Conservation (phyloP, 1,140 invertebrate species). For the Sminthurides bifidus region DNA sequence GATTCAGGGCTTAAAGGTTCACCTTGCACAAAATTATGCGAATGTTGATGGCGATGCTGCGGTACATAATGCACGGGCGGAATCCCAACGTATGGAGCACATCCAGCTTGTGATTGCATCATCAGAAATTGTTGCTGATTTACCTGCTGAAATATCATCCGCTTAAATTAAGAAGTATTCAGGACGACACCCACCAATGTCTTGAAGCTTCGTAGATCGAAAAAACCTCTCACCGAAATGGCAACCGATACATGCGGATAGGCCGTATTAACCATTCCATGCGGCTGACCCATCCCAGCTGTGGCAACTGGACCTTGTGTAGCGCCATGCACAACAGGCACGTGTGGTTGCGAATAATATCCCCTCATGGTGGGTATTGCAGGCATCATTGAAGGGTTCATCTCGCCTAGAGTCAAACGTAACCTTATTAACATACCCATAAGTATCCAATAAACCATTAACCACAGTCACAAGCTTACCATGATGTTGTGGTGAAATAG, state of each 20-base stretch:
- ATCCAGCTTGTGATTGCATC: slow-evolving; percentile 8
- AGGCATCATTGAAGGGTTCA: slow-evolving; percentile 6
- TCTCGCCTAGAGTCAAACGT: background rate
- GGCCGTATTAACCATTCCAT: slow-evolving; percentile 8
- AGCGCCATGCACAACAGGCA: slow-evolving; percentile 10
- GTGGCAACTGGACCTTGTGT: slow-evolving; percentile 3
- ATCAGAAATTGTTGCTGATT: slow-evolving; percentile 12
- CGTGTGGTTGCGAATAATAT: slow-evolving; percentile 10
- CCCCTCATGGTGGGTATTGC: slow-evolving; percentile 1
- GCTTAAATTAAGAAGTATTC: background rate
- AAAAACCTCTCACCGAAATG: slow-evolving; percentile 5
- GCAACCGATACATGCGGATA: slow-evolving; percentile 10
- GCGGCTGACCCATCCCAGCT: slow-evolving; percentile 2
- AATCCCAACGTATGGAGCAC: slow-evolving; percentile 5
- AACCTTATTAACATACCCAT: background rate
- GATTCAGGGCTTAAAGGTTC: slow-evolving; percentile 14
- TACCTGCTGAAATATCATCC: slow-evolving; percentile 13
- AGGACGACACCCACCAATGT: background rate
- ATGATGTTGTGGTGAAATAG: slow-evolving; percentile 16
- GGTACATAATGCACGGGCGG: slow-evolving; percentile 6
- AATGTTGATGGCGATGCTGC: slow-evolving; percentile 7
- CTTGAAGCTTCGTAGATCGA: background rate
- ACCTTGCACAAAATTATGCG: slow-evolving; percentile 13
- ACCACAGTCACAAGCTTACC: background rate
- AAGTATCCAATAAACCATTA: background rate